Evolutionary conservation across 2,113 vertebrate genomes (phyloP).

Genomic region (Rhynchopsitta pachyrhyncha): DNA sequence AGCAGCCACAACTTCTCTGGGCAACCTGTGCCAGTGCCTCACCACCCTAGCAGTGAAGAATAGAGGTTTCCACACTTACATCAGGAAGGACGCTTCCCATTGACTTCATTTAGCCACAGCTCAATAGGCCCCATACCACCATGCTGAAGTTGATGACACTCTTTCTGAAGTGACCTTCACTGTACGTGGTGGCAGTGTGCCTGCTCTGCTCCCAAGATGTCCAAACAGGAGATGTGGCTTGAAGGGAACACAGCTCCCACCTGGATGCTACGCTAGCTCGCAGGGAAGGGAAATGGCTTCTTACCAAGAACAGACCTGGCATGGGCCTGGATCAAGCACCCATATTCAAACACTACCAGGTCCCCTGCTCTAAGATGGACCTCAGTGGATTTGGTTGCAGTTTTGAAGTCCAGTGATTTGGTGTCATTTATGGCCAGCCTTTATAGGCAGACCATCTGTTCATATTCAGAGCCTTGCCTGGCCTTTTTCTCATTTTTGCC

Average conservation of each 20-base stretch:
- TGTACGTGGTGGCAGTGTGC: fast-evolving
- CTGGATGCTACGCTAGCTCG: fast-evolving
- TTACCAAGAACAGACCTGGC: background rate
- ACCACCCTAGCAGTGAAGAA: background rate
- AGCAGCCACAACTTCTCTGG: background rate
- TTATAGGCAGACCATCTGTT: background rate
- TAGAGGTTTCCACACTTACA: background rate
- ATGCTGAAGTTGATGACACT: fast-evolving
- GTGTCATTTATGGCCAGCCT: background rate
- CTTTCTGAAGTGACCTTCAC: background rate
- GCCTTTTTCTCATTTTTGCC: background rate
- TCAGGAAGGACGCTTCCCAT: background rate
- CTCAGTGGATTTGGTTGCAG: background rate
- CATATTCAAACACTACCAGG: background rate
- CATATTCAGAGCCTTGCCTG: background rate
- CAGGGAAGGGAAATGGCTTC: background rate
- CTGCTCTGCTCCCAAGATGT: background rate
- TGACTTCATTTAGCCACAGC: background rate
- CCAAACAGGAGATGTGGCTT: fast-evolving
- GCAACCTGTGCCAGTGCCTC: background rate
- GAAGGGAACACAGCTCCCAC: background rate
- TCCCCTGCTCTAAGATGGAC: fast-evolving
- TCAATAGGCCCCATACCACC: fast-evolving
- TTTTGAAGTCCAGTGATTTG: background rate
- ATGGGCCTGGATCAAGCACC: background rate